Percentiles rank a stretch among this genome's conserved stretches.
These are phyloP conservation scores for Nannoperca australis DNA, from an alignment of 2,797 vertebrate genomes.

Conservation along the genomic window DNA sequence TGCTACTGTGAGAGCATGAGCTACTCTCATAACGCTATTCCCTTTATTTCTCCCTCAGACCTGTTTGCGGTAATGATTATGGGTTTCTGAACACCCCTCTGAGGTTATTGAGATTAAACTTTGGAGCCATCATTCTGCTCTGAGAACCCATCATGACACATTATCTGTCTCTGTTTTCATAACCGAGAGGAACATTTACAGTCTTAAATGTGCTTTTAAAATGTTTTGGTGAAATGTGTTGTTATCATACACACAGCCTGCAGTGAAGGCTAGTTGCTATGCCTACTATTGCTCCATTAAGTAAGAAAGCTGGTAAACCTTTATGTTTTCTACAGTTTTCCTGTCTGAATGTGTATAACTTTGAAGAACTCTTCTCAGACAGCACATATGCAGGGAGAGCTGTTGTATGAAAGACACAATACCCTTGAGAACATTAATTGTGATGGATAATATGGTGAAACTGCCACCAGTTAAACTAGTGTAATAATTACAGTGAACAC, in stretches of 20 bases:
- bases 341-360: slow-evolving; percentile 10
- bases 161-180: slow-evolving; percentile 50
- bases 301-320: slow-evolving; percentile 28
- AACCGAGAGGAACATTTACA: slow-evolving; percentile 32
- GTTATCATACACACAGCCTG: slow-evolving; percentile 5
- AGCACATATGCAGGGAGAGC: slow-evolving; percentile 12
- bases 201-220: slow-evolving; percentile 34
- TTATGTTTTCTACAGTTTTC: slow-evolving; percentile 19
- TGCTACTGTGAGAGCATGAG: slow-evolving; percentile 31
- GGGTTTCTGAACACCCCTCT: slow-evolving; percentile 56
- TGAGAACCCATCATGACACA: slow-evolving; percentile 37
- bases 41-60: slow-evolving; percentile 68
- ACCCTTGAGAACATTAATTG: slow-evolving; percentile 47
- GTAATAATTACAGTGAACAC: slow-evolving; percentile 49
- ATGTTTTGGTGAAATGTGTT: slow-evolving; percentile 41
- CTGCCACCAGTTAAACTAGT: slow-evolving; percentile 37
- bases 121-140: slow-evolving; percentile 53
- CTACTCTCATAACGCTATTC: slow-evolving; percentile 30
- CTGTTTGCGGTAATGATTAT: slow-evolving; percentile 69
- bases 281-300: slow-evolving; percentile 24
- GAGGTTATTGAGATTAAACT: slow-evolving; percentile 71
- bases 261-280: slow-evolving; percentile 16
- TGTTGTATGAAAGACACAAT: slow-evolving; percentile 12
- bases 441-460: slow-evolving; percentile 50
- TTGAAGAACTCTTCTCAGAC: slow-evolving; percentile 25